Percentiles rank a stretch among this genome's conserved stretches.
These are phyloP conservation scores for Machaerirhynchus nigripectus DNA, from an alignment of 2,113 vertebrate genomes.

Conservation along the genomic window DNA sequence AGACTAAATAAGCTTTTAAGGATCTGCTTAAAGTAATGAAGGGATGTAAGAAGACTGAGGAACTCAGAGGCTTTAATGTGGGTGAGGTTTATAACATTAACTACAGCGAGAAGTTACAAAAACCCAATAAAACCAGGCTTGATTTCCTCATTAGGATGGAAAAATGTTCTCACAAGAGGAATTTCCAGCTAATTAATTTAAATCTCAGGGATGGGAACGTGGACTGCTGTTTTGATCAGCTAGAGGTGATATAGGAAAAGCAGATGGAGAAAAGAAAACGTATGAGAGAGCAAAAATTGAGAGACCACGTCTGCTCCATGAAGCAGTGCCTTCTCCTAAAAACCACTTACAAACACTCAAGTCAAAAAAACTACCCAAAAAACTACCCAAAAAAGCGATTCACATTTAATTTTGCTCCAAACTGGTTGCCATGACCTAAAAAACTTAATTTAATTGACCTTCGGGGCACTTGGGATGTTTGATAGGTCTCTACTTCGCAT, in stretches of 20 bases:
- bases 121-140: neutral
- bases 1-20: neutral
- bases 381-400: rapidly evolving
- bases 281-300: neutral
- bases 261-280: neutral
- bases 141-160: neutral
- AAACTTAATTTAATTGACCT: neutral
- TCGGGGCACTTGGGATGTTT: neutral
- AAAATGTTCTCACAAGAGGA: neutral
- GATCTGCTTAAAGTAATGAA: neutral
- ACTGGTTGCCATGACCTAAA: neutral
- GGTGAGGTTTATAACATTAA: neutral
- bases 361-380: neutral
- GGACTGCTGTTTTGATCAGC: neutral
- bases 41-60: neutral
- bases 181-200: neutral
- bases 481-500: neutral
- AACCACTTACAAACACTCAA: rapidly evolving
- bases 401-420: neutral
- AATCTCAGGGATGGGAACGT: neutral
- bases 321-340: neutral
- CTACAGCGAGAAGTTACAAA: neutral
- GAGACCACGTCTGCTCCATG: rapidly evolving
- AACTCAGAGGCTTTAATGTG: neutral
- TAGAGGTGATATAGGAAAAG: neutral